Conservation (phyloP, 2,113 vertebrate genomes). For the Oostethus manadensis region DNA sequence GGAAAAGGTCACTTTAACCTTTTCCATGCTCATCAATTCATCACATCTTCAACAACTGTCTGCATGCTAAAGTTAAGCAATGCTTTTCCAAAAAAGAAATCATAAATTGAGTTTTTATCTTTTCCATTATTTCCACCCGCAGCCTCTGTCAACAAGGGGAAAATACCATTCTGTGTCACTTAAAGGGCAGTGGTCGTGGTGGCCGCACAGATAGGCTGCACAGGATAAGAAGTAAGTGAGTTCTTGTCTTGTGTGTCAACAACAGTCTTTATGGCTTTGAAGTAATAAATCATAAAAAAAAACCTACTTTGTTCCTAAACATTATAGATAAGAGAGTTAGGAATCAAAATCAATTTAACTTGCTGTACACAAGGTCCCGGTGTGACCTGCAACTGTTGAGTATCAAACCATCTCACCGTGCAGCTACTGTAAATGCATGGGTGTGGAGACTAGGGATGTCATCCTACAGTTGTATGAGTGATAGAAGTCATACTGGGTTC, state of each 20-base stretch:
- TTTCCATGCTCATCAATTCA: constrained; percentile 58
- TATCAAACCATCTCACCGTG: constrained; percentile 69
- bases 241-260: constrained; percentile 69
- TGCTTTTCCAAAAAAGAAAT: constrained; percentile 47
- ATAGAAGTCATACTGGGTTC: constrained; percentile 29
- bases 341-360: constrained; percentile 80
- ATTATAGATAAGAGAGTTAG: constrained; percentile 79
- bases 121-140: constrained; percentile 68
- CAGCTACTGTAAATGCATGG: constrained; percentile 71
- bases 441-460: constrained; percentile 15
- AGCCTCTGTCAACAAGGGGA: constrained; percentile 72
- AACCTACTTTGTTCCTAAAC: constrained; percentile 74
- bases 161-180: constrained; percentile 62
- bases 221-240: constrained; percentile 51
- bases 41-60: constrained; percentile 55
- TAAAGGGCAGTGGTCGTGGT: constrained; percentile 40
- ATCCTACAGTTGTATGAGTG: constrained; percentile 22
- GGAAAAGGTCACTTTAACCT: constrained; percentile 47
- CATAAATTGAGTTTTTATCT: constrained; percentile 74
- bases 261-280: constrained; percentile 72
- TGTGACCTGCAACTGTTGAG: constrained; percentile 65
- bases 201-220: constrained; percentile 55
- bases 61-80: constrained; percentile 58
- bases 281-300: constrained; percentile 86
- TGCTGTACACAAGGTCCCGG: constrained; percentile 65